Base-by-base conservation (phyloP, 2,888 invertebrate species). In the Anthrax anthrax region DNA sequence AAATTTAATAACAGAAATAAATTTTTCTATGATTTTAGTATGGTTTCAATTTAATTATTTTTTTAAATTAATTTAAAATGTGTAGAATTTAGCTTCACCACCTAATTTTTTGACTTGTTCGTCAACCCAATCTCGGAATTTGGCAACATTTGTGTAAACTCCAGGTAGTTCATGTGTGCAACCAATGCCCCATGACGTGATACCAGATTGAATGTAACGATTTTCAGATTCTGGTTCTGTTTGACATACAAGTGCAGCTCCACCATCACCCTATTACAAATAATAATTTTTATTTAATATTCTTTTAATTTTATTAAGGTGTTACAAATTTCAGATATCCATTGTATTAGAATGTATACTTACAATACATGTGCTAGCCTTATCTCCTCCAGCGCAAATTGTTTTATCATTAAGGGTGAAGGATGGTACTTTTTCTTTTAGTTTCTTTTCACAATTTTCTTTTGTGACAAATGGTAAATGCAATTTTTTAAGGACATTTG, bases 181-280 rank as follows among this genome's bases (percentile, higher is more conserved):
- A 1, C 80, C 80, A 50, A 84, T 78, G 13, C 84, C 84, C 83
- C 84, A 84, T 1, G 82, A 29, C 12, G 48, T 48, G 13, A 53
- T 50, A 14, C 52, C 52, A 14, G 46, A 6, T 70, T 65, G 4
- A 79, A 77, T 74, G 61, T 78, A 82, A 12, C 74, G 67, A 43
- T 71, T 65, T 38, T 69, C 63, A 36, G 71, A 70, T 0, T 69
- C 60, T 0, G 73, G 72, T 39, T 52, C 54, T 46, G 70, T 60
- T 14, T 72, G 70, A 56, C 84, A 84, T 1, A 78, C 77, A 14
- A 84, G 61, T 0, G 83, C 81, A 41, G 80, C 78, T 18, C 83
- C 83, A n/a, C 83, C 83, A 60, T 84, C 83, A 39, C 83, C 83
- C 79, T 49, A 23, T 18, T 13, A 18, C n/a, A 23, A 23, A 6